These are phyloP conservation scores for Microcebus griseorufus DNA, from an alignment of 2,113 vertebrate species.

Conservation along the genomic window DNA sequence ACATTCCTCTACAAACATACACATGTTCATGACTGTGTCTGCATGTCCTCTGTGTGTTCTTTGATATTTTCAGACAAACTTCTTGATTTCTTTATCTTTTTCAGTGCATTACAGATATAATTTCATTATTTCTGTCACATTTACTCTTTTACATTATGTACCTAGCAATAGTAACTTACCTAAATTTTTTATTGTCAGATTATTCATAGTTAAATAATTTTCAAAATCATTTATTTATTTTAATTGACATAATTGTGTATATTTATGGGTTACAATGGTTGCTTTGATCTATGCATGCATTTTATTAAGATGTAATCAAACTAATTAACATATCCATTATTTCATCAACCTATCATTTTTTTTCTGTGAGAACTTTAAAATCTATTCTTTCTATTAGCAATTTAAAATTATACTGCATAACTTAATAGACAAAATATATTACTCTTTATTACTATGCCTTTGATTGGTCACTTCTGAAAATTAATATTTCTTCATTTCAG, in stretches of 20 bases:
- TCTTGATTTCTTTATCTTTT: not conserved
- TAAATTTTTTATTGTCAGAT: not conserved
- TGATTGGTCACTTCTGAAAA: not conserved
- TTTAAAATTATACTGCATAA: not conserved
- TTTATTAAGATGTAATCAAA: not conserved
- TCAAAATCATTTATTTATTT: not conserved
- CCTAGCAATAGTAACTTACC: not conserved
- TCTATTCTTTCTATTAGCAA: not conserved
- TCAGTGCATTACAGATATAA: not conserved
- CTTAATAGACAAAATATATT: not conserved
- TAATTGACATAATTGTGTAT: not conserved
- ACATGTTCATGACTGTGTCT: not conserved
- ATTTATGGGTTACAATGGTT: not conserved
- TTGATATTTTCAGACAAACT: not conserved
- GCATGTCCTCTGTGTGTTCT: not conserved
- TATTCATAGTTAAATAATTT: not conserved
- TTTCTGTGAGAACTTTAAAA: not conserved
- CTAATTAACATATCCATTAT: not conserved
- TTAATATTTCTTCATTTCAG: not conserved
- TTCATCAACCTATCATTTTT: not conserved
- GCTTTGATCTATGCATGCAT: too few species aligned
- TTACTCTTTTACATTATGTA: not conserved
- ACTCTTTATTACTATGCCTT: not conserved
- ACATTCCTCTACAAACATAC: not conserved
- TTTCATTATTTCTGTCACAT: not conserved